These are phyloP conservation scores for Mycteria americana DNA, from an alignment of 2,797 vertebrate species.

Conservation along the genomic window DNA sequence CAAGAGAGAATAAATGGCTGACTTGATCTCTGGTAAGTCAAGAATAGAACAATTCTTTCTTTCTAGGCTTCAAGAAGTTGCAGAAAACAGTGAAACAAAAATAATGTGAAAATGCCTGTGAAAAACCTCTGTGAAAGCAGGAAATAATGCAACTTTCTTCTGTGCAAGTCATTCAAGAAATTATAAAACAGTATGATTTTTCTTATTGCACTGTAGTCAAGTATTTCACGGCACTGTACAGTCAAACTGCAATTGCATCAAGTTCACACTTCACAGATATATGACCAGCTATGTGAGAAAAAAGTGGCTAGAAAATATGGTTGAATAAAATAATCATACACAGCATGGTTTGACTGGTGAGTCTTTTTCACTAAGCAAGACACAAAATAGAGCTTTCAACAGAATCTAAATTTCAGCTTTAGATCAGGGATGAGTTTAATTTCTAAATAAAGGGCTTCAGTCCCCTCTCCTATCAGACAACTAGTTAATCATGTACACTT, in stretches of 20 bases:
- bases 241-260: not conserved
- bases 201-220: not conserved
- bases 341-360: not conserved
- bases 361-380: not conserved
- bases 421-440: not conserved
- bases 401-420: not conserved
- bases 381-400: not conserved
- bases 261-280: not conserved
- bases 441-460: not conserved
- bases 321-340: not conserved
- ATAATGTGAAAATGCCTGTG: not conserved
- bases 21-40: not conserved
- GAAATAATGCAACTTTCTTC: not conserved
- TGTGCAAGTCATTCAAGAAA: not conserved
- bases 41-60: not conserved
- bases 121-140: not conserved
- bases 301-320: not conserved
- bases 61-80: not conserved
- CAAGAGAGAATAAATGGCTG: not conserved
- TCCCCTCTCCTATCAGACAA: not conserved
- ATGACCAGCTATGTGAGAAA: not conserved
- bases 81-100: not conserved
- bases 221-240: not conserved
- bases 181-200: not conserved
- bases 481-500: not conserved